These are phyloP conservation scores for Umimayanthus chanpuru DNA, from an alignment of 92 coral and sea anemone species.

Conservation along the genomic window DNA sequence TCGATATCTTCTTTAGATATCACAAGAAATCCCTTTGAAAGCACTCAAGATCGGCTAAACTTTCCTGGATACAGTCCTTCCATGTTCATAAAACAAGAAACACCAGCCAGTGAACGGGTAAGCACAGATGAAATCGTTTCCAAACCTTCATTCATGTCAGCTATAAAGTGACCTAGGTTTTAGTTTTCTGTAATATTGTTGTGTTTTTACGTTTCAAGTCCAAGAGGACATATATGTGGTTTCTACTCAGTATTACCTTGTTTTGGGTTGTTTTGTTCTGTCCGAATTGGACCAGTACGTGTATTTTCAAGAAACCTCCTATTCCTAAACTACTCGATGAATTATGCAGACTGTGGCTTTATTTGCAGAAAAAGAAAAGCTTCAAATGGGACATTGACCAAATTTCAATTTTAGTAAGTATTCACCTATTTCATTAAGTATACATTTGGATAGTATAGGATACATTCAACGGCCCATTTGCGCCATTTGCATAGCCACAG, in stretches of 20 bases:
- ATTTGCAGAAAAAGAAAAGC: constrained; percentile 62
- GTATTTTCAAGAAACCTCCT: no score
- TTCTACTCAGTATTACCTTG: background rate
- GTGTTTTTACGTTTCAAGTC: background rate
- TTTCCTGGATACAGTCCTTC: constrained; percentile 96
- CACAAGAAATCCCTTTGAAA: constrained; percentile 94
- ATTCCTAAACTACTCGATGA: no score
- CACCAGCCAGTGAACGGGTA: constrained; percentile 93
- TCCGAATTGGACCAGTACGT: no score
- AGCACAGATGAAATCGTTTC: background rate
- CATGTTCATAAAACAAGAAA: constrained; percentile 83
- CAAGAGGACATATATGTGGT: background rate
- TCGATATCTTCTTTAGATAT: constrained; percentile 79
- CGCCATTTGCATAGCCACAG: background rate
- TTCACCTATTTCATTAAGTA: background rate
- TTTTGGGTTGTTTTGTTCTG: background rate
- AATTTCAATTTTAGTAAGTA: constrained; percentile 89
- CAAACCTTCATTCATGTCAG: background rate
- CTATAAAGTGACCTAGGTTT: background rate
- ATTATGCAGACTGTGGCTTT: constrained; percentile 12
- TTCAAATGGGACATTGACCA: constrained; percentile 97
- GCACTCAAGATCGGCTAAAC: constrained; percentile 76
- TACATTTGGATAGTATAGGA: background rate
- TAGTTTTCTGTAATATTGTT: no score
- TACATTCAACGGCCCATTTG: background rate